Evolutionary conservation across 2,888 invertebrate species (phyloP).

Genomic region (Bembecia ichneumoniformis): DNA sequence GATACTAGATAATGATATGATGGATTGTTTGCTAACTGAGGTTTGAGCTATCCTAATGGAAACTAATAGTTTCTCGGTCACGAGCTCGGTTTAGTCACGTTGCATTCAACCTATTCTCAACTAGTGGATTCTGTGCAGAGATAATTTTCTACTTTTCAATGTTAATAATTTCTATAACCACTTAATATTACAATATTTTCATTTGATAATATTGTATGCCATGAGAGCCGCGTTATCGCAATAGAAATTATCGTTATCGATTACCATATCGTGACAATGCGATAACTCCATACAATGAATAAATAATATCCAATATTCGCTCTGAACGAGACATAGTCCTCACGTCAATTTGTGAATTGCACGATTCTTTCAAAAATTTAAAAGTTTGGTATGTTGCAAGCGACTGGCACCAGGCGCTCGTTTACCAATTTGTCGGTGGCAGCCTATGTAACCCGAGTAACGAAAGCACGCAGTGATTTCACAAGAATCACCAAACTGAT

Average conservation of each 20-base stretch:
- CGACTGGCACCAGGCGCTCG: constrained; percentile 28
- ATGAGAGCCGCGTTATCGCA: background rate
- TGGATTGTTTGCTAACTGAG: constrained; percentile 29
- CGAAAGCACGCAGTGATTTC: constrained; percentile 55
- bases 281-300: constrained; percentile 33
- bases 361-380: too few species aligned
- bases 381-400: constrained; percentile 8
- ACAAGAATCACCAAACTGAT: constrained; percentile 55
- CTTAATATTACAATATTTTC: background rate
- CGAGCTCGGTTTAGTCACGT: constrained; percentile 6
- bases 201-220: background rate
- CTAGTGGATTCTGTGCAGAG: background rate
- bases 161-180: background rate
- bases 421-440: constrained; percentile 38
- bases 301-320: constrained; percentile 1
- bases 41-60: constrained; percentile 21
- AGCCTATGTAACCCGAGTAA: constrained; percentile 37
- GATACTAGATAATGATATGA: constrained; percentile 16
- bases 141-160: background rate
- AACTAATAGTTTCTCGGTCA: constrained; percentile 21
- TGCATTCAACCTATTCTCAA: background rate
- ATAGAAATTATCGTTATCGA: constrained; percentile 20
- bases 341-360: too few species aligned
- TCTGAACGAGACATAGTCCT: background rate
- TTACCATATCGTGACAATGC: constrained; percentile 44